Evolutionary conservation across 2,888 invertebrate genomes (phyloP), one percentile per base, ranked within the genome.

Genomic region (Venusia cambrica): DNA sequence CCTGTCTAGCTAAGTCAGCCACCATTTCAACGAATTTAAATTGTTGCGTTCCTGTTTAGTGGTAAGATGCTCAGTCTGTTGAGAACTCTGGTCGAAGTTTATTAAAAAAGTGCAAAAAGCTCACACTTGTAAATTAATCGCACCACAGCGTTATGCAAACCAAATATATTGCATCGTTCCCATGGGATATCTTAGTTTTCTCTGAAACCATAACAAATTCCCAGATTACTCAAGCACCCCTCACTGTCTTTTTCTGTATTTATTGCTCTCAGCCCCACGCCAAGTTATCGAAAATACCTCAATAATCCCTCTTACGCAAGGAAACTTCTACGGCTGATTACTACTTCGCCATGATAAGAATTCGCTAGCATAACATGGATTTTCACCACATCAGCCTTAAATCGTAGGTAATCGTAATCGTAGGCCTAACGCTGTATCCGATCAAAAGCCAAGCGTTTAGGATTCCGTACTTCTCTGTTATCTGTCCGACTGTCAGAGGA

Each of bases 201-300:
- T 69, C 70, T 78, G n/a, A 73, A 80, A 79, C 80, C 83, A 76
- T 83, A 83, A 80, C 81, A 78, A 85, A 85, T 85, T 81, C 69
- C 74, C 74, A 77, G 77, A 85, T 83, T 77, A 80, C 74, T 71
- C 58, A 62, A 57, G 56, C 54, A 50, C 58, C 68, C 64, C 67
- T 63, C 64, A 61, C 64, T 73, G 72, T 71, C 57, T 68, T 67
- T 64, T 74, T 62, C 71, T 72, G 66, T 83, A 80, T 81, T 81
- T 87, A 87, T 84, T 81, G 78, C 77, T 49, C 54, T 57, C 65
- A 63, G 73, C 83, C 87, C 85, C 69, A 67, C 64, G 75, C 73
- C 67, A 76, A 81, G 76, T 80, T 87, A 83, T 85, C 77, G 83
- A 84, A 81, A 85, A 83, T 78, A 83, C 45, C 51, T 46, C 45